Percentiles rank a stretch among this genome's conserved stretches.
Evolutionary conservation across 2,888 invertebrate genomes (phyloP).

Genomic region (Cataglyphis albicans): DNA sequence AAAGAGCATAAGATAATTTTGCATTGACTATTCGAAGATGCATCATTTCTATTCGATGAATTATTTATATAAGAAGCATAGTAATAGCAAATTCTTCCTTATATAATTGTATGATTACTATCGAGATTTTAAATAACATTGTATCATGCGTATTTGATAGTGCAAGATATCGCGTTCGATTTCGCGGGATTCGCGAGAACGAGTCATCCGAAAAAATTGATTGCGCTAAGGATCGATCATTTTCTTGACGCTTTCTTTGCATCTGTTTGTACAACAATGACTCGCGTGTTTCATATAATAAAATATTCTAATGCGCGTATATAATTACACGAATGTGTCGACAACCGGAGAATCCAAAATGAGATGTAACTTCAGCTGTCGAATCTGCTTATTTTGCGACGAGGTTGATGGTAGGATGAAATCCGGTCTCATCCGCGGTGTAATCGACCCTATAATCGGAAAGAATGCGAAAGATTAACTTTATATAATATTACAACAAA

Average conservation of each 20-base stretch:
- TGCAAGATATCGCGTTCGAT: background rate
- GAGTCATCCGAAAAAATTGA: background rate
- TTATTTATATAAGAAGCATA: background rate
- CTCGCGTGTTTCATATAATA: constrained; percentile 59
- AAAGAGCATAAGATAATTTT: constrained; percentile 8
- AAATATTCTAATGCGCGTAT: constrained; percentile 63
- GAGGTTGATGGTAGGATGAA: constrained; percentile 83
- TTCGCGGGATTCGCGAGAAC: background rate
- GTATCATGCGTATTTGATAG: background rate
- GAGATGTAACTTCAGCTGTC: constrained; percentile 46
- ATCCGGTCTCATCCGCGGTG: constrained; percentile 84
- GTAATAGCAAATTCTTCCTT: background rate
- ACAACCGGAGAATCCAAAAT: constrained; percentile 61
- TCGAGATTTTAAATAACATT: background rate
- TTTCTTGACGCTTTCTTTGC: background rate
- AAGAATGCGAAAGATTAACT: background rate
- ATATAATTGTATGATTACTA: background rate
- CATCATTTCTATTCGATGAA: background rate
- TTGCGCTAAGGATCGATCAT: constrained; percentile 20
- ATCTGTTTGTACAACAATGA: constrained; percentile 44
- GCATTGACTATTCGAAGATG: background rate
- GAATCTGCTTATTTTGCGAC: constrained; percentile 71
- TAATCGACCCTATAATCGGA: constrained; percentile 82
- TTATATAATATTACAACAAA: background rate
- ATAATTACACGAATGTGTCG: constrained; percentile 42